Conservation (phyloP, 2,888 invertebrate species). For the Lapara coniferarum region DNA sequence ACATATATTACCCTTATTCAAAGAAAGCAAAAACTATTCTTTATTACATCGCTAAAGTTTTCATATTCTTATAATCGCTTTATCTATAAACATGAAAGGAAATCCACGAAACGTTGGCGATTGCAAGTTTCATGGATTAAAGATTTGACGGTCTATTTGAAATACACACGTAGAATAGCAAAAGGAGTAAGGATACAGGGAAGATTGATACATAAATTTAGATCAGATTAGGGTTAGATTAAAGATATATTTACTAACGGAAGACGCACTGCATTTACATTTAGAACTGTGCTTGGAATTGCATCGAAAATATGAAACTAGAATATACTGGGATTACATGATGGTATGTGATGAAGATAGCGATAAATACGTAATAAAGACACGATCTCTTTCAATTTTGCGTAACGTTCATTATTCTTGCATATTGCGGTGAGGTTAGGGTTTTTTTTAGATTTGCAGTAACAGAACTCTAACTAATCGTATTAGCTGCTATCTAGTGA, state of each 20-base stretch:
- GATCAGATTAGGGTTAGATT: slow-evolving; percentile 49
- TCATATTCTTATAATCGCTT: slow-evolving; percentile 2
- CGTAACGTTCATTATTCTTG: no score
- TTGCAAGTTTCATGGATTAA: slow-evolving; percentile 13
- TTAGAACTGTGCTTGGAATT: no score
- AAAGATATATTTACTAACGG: slow-evolving; percentile 36
- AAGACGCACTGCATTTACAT: slow-evolving; percentile 21
- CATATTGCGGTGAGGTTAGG: no score
- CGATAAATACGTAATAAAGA: no score
- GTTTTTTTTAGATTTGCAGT: no score
- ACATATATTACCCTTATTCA: neutral
- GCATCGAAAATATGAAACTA: no score
- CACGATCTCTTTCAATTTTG: no score
- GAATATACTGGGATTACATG: no score
- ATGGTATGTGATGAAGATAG: no score
- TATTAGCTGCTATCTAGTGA: no score
- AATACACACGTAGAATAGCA: slow-evolving; percentile 13
- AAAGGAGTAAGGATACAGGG: slow-evolving; percentile 35
- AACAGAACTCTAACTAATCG: no score
- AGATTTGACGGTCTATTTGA: slow-evolving; percentile 12
- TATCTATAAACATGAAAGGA: slow-evolving; percentile 4
- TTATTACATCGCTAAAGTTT: slow-evolving; percentile 4
- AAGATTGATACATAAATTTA: slow-evolving; percentile 56
- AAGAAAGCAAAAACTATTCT: neutral
- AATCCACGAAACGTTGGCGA: neutral